Percentiles rank a stretch among this genome's conserved stretches.
Conservation (phyloP, 2,888 invertebrate genomes). For the Dynastes tityus region DNA sequence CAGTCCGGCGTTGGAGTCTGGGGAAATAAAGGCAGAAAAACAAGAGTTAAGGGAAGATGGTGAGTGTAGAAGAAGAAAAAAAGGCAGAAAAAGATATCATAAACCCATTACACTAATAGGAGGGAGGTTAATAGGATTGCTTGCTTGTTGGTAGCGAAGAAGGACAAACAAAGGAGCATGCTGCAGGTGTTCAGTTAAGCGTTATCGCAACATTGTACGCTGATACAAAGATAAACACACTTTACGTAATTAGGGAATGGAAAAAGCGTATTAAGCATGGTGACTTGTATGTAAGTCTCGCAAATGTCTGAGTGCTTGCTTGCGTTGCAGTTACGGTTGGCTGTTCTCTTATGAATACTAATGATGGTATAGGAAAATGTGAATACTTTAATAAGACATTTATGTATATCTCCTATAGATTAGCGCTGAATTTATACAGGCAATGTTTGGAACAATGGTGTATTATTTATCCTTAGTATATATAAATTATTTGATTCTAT, state of each 20-base stretch:
- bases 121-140: constrained; percentile 42
- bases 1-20: background rate
- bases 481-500: no score
- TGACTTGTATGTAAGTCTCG: background rate
- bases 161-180: constrained; percentile 36
- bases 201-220: constrained; percentile 21
- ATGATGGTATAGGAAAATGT: background rate
- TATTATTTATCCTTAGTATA: no score
- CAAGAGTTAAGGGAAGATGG: background rate
- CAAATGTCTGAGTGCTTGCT: no score
- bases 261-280: constrained; percentile 10
- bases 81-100: constrained; percentile 29
- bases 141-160: constrained; percentile 11
- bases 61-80: constrained; percentile 6
- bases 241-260: constrained; percentile 33
- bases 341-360: background rate
- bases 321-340: background rate
- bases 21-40: constrained; percentile 14
- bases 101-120: constrained; percentile 45
- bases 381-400: no score
- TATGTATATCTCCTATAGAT: no score
- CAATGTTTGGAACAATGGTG: no score
- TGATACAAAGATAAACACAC: constrained; percentile 32
- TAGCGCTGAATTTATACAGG: no score
- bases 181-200: constrained; percentile 36